Conservation (phyloP, 1,140 invertebrate species). For the Aphis craccivora region DNA sequence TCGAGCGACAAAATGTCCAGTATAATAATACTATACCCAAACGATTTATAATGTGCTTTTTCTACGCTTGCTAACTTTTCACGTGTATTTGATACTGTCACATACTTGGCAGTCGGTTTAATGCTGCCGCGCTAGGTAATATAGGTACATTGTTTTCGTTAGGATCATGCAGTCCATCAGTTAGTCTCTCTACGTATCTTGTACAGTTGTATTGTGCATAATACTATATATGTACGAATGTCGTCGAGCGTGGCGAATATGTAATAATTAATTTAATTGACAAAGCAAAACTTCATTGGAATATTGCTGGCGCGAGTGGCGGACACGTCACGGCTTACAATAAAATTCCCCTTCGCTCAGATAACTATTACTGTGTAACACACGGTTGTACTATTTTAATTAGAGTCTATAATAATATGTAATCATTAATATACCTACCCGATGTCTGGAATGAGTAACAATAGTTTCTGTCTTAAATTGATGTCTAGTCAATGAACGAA, state of each 20-base stretch:
- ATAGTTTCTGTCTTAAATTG: neutral
- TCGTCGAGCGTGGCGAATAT: neutral
- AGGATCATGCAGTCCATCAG: neutral
- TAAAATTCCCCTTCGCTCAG: neutral
- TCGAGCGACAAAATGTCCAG: neutral
- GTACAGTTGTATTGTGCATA: neutral
- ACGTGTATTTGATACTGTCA: neutral
- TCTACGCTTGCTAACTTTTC: neutral
- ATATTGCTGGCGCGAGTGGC: neutral
- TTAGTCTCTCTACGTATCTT: neutral
- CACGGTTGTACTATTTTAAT: neutral
- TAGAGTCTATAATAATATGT: neutral
- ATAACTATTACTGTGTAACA: neutral
- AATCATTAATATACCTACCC: neutral
- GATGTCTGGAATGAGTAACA: neutral
- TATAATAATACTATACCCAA: neutral
- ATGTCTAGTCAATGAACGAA: constrained; percentile 20
- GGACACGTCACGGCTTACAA: neutral
- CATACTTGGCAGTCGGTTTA: neutral
- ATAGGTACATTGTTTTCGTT: neutral
- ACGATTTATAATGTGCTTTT: neutral
- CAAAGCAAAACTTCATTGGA: neutral
- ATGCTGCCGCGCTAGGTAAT: neutral
- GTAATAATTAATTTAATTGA: constrained; percentile 29
- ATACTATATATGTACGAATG: neutral